phyloP scores from a whole-genome alignment of 2,797 vertebrate species.

The Neolamprologus multifasciatus region DNA sequence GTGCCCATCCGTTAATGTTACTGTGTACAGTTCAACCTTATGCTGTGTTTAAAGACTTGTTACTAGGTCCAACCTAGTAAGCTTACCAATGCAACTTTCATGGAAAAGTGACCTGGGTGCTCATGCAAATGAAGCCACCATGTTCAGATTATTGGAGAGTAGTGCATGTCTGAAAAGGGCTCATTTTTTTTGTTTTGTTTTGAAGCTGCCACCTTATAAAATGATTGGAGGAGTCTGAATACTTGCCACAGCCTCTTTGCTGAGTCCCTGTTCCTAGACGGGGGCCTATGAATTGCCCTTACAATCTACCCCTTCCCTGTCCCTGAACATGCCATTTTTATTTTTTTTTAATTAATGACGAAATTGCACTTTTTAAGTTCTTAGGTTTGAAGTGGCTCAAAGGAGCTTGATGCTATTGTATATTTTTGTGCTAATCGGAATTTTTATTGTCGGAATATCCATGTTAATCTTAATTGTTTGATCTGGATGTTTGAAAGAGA shows the following conservation, averaged over 20 bases:
- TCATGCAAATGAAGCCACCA: not conserved
- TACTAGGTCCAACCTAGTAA: not conserved
- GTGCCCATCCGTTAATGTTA: not conserved
- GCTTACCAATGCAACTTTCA: not conserved
- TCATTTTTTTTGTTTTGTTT: slow-evolving; percentile 14
- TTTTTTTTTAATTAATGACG: slow-evolving; percentile 65
- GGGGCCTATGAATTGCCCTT: slow-evolving; percentile 68
- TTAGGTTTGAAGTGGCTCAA: slow-evolving; percentile 86
- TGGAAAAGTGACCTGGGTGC: not conserved
- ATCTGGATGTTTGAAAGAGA: slow-evolving; percentile 80
- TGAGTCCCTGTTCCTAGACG: slow-evolving; percentile 25
- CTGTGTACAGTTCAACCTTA: not conserved
- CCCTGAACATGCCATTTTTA: slow-evolving; percentile 73
- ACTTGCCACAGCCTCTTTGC: slow-evolving; percentile 54
- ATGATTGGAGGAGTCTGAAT: slow-evolving; percentile 57
- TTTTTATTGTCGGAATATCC: slow-evolving; percentile 82
- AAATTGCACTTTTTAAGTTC: slow-evolving; percentile 82
- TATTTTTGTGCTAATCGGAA: slow-evolving; percentile 83
- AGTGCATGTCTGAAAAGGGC: not conserved
- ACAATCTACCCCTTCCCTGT: slow-evolving; percentile 73
- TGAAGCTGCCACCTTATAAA: slow-evolving; percentile 63
- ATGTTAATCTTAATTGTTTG: slow-evolving; percentile 80
- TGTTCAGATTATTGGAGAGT: not conserved
- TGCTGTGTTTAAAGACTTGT: not conserved
- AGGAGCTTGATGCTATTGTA: slow-evolving; percentile 85